phyloP scores from a whole-genome alignment of 1,140 invertebrate species.

The Temnothorax longispinosus region DNA sequence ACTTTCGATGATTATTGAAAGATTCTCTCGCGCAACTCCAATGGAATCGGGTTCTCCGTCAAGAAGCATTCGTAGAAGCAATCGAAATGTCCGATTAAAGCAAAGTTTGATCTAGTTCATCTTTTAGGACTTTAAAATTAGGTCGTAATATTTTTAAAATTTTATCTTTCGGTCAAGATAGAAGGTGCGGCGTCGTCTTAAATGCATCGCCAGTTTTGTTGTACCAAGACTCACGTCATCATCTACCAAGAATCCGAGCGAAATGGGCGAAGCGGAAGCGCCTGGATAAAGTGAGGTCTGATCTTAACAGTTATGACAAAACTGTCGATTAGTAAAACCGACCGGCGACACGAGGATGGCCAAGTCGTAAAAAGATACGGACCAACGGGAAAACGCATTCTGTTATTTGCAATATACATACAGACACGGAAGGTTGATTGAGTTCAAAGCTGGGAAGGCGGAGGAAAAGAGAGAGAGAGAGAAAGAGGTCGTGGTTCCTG shows the following conservation, averaged over 20 bases:
- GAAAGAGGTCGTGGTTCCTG: slow-evolving; percentile 53
- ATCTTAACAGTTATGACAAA: slow-evolving; percentile 57
- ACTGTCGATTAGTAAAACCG: slow-evolving; percentile 52
- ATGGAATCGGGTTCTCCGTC: not conserved
- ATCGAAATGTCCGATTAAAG: not conserved
- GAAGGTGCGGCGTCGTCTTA: not conserved
- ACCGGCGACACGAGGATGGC: slow-evolving; percentile 17
- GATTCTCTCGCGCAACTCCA: not conserved
- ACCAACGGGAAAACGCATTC: slow-evolving; percentile 70
- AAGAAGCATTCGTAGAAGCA: not conserved
- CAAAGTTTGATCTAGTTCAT: not conserved
- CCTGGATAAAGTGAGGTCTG: slow-evolving; percentile 6
- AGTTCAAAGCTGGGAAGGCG: slow-evolving; percentile 72
- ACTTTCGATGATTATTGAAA: not conserved
- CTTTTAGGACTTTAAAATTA: not conserved
- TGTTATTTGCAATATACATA: slow-evolving; percentile 63
- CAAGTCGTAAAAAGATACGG: slow-evolving; percentile 53
- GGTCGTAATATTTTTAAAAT: not conserved
- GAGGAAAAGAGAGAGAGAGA: slow-evolving; percentile 24
- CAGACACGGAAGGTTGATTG: slow-evolving; percentile 73
- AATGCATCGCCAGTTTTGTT: not conserved
- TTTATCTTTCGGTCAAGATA: not conserved
- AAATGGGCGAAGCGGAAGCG: not conserved
- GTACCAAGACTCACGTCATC: not conserved
- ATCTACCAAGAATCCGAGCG: not conserved